phyloP scores from a whole-genome alignment of 1,140 invertebrate species.

The Drosophila oshimai region DNA sequence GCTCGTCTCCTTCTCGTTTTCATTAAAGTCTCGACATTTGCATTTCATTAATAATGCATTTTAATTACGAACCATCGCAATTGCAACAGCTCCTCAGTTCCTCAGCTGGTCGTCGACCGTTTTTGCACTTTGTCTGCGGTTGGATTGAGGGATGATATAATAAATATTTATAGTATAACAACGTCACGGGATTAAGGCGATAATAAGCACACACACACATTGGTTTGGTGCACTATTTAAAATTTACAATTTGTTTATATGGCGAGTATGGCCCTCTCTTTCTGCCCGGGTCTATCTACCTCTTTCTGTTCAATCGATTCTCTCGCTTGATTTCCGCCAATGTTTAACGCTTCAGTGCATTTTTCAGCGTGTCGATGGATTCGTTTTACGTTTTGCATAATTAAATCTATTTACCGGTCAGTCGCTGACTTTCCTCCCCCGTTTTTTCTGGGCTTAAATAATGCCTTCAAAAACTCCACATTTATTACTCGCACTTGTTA shows the following conservation, averaged over 20 bases:
- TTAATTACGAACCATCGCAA: conserved; percentile 40
- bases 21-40: conserved; percentile 48
- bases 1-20: conserved; percentile 9
- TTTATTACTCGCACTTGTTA: conserved; percentile 24
- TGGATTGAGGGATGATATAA: conserved; percentile 36
- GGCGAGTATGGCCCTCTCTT: not conserved
- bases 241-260: conserved; percentile 28
- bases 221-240: conserved; percentile 13
- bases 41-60: conserved; percentile 62
- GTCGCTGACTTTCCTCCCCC: conserved; percentile 5
- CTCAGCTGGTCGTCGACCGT: not conserved
- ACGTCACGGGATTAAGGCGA: conserved; percentile 12
- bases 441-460: conserved; percentile 6
- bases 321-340: conserved; percentile 44
- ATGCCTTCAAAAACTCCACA: conserved; percentile 23
- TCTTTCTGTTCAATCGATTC: conserved; percentile 36
- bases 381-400: conserved; percentile 50
- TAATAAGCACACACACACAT: not conserved
- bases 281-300: not conserved
- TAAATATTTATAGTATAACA: conserved; percentile 59
- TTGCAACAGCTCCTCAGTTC: conserved; percentile 11
- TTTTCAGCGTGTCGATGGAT: conserved; percentile 30
- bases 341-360: conserved; percentile 40
- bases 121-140: conserved; percentile 40
- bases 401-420: conserved; percentile 56